Base-by-base conservation (phyloP, 2,113 vertebrate species). In the Clinocottus analis region DNA sequence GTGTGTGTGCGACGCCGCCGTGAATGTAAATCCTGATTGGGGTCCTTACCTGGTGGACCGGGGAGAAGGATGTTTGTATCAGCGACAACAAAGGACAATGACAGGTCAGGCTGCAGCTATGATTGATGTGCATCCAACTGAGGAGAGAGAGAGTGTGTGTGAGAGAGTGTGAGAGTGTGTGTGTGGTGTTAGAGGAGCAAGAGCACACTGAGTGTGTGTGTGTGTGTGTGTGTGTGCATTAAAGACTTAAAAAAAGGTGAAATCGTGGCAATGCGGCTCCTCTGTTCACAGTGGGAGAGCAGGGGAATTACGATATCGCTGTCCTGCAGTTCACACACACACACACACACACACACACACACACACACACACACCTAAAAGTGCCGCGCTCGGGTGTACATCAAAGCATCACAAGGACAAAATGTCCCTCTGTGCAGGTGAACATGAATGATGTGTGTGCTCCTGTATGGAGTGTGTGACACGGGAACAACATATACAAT, bases 11-110 rank as follows among this genome's bases (percentile, higher is more conserved):
- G n/a, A n/a, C n/a, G n/a, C n/a, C 66, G 85, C 70, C 75, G 84
- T 45, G 65, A 87, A 90, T 91, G 77, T 85, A 87, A 87, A 90
- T 89, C 72, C 73, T 89, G 91, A 91, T 90, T 93, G 90, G 87
- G 89, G 90, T 90, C 85, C 64, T 78, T 82, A 71, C 73, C 81
- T 69, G 9, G 71, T 66, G 77, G 81, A 76, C 81, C 66, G 62
- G 27, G 35, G 45, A 2, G 58, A 41, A 45, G 80, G 70, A 87
- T 79, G 77, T 79, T 79, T 87, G 76, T 72, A 61, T 83, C 76
- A 65, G 77, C 27, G 45, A 85, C 84, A 89, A 77, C 80, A 85
- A 51, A 79, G 84, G 77, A 90, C 87, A 81, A 62, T 81, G 85
- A 77, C 87, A 83, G 86, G 78, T 89, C 79, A 89, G 77, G 77